Conservation (phyloP, 2,888 invertebrate genomes). For the Habrosyne pyritoides region DNA sequence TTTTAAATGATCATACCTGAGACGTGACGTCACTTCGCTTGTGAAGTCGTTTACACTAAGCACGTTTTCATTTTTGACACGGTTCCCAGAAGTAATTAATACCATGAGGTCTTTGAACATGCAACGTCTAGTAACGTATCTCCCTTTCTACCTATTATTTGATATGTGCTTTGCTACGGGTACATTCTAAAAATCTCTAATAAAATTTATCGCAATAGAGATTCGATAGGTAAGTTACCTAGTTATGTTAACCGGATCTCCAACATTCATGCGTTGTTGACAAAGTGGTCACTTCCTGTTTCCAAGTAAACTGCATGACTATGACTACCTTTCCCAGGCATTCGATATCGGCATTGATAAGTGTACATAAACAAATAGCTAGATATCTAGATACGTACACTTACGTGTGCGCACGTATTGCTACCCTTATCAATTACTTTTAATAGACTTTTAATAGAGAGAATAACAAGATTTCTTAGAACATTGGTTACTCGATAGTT, state of each 20-base stretch:
- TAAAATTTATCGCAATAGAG: too few relatives aligned
- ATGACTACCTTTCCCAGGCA: constrained; percentile 33
- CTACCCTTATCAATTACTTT: not conserved
- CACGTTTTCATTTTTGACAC: constrained; percentile 6
- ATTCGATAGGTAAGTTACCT: not conserved
- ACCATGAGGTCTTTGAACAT: not conserved
- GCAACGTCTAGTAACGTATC: not conserved
- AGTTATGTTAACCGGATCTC: not conserved
- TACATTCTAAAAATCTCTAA: too few relatives aligned
- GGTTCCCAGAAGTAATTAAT: not conserved
- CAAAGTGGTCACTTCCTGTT: constrained; percentile 33
- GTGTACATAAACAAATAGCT: not conserved
- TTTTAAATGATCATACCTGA: constrained; percentile 5
- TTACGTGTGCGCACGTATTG: not conserved
- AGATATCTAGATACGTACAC: not conserved
- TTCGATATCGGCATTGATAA: constrained; percentile 29
- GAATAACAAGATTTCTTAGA: too few relatives aligned
- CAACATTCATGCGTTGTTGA: constrained; percentile 7
- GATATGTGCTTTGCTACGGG: too few relatives aligned
- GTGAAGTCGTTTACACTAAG: not conserved
- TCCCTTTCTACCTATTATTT: too few relatives aligned
- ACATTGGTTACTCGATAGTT: too few relatives aligned
- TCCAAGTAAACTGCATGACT: constrained; percentile 28
- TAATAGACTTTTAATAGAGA: too few relatives aligned
- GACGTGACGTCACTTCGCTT: constrained; percentile 6